These are phyloP conservation scores for Piprites chloris DNA, from an alignment of 2,113 vertebrate species.

Conservation along the genomic window DNA sequence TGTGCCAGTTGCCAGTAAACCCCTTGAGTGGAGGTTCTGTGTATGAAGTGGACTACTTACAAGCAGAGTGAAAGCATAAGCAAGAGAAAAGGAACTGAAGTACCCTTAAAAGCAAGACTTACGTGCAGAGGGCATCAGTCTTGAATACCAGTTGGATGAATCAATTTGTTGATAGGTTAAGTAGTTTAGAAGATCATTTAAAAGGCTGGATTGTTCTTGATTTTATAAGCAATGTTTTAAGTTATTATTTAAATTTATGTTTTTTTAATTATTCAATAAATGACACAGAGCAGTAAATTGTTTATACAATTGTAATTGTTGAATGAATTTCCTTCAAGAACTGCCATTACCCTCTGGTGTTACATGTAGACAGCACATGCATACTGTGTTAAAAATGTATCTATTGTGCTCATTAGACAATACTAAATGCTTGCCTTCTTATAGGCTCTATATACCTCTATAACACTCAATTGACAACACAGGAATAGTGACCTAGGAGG, in stretches of 20 bases:
- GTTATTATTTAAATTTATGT: neutral
- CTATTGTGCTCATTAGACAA: neutral
- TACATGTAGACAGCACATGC: neutral
- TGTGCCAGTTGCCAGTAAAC: conserved; percentile 30
- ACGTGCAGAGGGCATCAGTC: neutral
- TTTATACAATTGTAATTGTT: neutral
- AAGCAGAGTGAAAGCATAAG: neutral
- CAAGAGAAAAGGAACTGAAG: conserved; percentile 17
- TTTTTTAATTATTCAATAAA: neutral
- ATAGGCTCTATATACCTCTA: neutral
- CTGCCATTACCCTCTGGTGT: neutral
- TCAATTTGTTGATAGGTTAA: neutral
- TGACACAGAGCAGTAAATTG: neutral
- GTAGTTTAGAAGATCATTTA: neutral
- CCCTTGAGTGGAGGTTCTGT: neutral
- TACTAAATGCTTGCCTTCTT: neutral
- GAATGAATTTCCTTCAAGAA: neutral
- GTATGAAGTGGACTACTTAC: conserved; percentile 7
- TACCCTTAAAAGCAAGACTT: neutral
- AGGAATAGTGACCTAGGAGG: neutral
- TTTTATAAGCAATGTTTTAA: neutral
- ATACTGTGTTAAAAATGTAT: neutral
- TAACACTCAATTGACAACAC: neutral
- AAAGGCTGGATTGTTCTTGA: neutral
- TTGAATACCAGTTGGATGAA: neutral